Percentiles rank a stretch among this genome's conserved stretches.
Conservation (phyloP, 2,113 vertebrate species). For the Genyomyrus donnyi region DNA sequence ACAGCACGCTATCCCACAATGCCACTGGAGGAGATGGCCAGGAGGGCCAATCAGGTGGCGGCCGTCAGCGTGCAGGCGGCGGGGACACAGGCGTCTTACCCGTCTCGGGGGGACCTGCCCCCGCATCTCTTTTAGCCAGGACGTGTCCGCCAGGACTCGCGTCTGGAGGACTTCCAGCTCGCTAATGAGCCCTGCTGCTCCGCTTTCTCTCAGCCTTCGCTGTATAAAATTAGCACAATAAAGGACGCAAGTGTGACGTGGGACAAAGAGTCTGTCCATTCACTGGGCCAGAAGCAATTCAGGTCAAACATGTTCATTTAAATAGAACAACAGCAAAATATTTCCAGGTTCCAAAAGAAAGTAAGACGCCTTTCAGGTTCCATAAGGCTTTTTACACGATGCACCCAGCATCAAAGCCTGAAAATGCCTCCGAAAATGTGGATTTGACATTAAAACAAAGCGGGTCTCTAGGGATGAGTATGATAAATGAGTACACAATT, state of each 20-base stretch:
- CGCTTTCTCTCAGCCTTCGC: not conserved
- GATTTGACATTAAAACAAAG: not conserved
- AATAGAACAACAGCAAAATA: not conserved
- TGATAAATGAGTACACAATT: not conserved
- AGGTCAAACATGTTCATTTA: not conserved
- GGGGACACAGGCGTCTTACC: constrained; percentile 85
- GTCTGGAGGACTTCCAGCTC: not conserved
- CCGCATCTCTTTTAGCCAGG: constrained; percentile 61
- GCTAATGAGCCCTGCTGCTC: not conserved
- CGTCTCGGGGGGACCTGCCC: constrained; percentile 71
- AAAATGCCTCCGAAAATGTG: not conserved
- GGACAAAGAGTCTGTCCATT: not conserved
- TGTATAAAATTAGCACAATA: not conserved
- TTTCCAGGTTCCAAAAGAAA: not conserved
- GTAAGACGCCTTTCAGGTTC: not conserved
- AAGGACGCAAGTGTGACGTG: not conserved
- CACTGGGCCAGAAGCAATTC: not conserved
- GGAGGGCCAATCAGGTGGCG: constrained; percentile 76
- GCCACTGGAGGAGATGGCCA: constrained; percentile 80
- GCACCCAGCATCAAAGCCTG: not conserved
- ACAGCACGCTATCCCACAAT: constrained; percentile 74
- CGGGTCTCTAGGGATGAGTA: not conserved
- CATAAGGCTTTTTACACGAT: not conserved
- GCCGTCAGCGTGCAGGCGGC: constrained; percentile 70
- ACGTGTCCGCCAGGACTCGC: not conserved